Conservation (phyloP, 2,888 invertebrate species). For the Acronicta aceris region DNA sequence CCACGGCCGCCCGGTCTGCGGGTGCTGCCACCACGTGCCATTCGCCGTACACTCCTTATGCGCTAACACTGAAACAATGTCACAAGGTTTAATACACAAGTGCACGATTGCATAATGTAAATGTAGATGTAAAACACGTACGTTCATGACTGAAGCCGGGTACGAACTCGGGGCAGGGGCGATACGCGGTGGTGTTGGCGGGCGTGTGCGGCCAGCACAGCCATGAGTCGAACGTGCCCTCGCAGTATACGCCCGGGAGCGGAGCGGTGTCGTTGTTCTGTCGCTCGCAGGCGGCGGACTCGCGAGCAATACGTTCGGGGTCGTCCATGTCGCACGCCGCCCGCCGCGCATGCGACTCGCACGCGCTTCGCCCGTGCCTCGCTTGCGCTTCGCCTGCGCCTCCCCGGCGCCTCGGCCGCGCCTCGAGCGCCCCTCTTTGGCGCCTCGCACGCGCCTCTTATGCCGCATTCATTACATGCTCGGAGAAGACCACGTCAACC, state of each 20-base stretch:
- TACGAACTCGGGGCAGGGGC: constrained; percentile 93
- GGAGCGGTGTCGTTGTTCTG: constrained; percentile 69
- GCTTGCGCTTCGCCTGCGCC: constrained; percentile 9
- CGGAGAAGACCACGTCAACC: neutral
- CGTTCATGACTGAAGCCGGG: constrained; percentile 93
- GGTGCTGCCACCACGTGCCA: constrained; percentile 96
- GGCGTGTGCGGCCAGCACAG: constrained; percentile 93
- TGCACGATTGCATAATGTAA: neutral
- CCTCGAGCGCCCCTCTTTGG: no score
- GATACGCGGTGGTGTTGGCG: constrained; percentile 91
- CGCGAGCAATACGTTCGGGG: constrained; percentile 75
- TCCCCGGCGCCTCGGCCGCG: constrained; percentile 2
- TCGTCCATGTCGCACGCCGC: constrained; percentile 71
- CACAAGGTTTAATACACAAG: constrained; percentile 1
- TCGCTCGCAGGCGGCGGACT: constrained; percentile 67
- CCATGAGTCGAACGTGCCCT: constrained; percentile 95
- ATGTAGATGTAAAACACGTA: constrained; percentile 78
- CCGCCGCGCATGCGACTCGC: constrained; percentile 11
- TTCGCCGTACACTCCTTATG: constrained; percentile 94
- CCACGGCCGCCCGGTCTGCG: constrained; percentile 93
- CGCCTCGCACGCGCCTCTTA: neutral
- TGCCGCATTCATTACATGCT: constrained; percentile 4
- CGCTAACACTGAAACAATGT: constrained; percentile 90
- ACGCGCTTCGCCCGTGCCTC: neutral
- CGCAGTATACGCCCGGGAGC: constrained; percentile 90